These are phyloP conservation scores for Hirundo rustica DNA, from an alignment of 2,797 vertebrate species.

Conservation along the genomic window DNA sequence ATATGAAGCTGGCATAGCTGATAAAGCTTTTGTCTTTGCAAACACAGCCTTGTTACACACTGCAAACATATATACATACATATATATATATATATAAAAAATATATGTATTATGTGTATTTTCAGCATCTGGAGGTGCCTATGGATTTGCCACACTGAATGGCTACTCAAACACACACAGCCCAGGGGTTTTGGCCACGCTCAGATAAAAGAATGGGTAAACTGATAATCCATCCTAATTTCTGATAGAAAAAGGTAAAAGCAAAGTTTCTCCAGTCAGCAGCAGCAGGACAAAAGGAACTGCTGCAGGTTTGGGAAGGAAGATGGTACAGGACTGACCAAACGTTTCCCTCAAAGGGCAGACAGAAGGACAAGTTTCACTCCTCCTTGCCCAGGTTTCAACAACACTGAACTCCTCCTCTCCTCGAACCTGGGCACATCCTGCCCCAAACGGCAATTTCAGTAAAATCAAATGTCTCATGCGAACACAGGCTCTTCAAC, in stretches of 20 bases:
- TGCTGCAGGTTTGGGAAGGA: not conserved
- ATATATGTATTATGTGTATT: not conserved
- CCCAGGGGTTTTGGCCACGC: not conserved
- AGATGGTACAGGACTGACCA: not conserved
- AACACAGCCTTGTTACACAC: not conserved
- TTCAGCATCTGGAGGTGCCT: not conserved
- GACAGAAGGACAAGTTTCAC: not conserved
- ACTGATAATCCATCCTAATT: not conserved
- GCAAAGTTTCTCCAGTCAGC: fast-evolving
- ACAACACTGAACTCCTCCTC: not conserved
- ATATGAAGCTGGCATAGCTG: not conserved
- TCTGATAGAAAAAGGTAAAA: not conserved
- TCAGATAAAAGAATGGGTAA: not conserved
- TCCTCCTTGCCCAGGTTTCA: not conserved
- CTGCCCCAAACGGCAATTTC: not conserved
- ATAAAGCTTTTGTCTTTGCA: not conserved
- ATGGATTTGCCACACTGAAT: not conserved
- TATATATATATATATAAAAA: not conserved
- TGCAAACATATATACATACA: not conserved
- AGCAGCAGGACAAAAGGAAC: not conserved
- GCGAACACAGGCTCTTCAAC: not conserved
- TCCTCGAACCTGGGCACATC: not conserved
- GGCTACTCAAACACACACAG: not conserved
- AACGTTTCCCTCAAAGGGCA: not conserved
- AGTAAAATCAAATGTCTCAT: not conserved